A percentile compares a stretch with the other conserved stretches of the same genome.
Conservation (phyloP, 1,140 invertebrate genomes). For the Paralvinella palmiformis region DNA sequence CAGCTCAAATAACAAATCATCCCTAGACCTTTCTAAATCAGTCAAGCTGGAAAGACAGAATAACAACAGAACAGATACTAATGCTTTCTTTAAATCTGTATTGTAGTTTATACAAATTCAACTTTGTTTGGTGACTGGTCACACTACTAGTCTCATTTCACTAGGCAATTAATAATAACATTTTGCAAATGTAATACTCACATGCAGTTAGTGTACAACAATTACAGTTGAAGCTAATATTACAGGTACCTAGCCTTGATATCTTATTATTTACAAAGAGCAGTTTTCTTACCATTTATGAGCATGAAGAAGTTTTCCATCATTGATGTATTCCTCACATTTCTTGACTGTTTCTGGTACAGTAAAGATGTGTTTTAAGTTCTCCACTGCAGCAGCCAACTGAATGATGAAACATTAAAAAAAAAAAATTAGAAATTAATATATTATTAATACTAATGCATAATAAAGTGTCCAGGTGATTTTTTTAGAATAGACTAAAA, state of each 20-base stretch:
- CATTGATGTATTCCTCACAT: slow-evolving; percentile 87
- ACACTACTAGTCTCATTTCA: too few relatives aligned
- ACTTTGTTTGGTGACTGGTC: too few relatives aligned
- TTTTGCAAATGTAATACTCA: too few relatives aligned
- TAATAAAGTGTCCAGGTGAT: too few relatives aligned
- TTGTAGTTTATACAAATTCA: too few relatives aligned
- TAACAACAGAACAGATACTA: background rate
- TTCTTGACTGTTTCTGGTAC: slow-evolving; percentile 93
- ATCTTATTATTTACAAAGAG: background rate
- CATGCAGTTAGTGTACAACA: too few relatives aligned
- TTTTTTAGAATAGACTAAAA: too few relatives aligned
- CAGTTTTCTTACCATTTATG: slow-evolving; percentile 63
- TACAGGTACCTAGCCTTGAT: too few relatives aligned
- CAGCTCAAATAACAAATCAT: slow-evolving; percentile 90
- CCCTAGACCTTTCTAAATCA: slow-evolving; percentile 91
- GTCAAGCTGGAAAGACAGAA: slow-evolving; percentile 65
- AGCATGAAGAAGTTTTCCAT: slow-evolving; percentile 89
- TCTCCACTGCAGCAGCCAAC: slow-evolving; percentile 95
- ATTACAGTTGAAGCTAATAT: too few relatives aligned
- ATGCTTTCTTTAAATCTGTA: too few relatives aligned
- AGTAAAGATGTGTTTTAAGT: slow-evolving; percentile 96
- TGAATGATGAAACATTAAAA: slow-evolving; percentile 50
- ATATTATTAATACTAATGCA: too few relatives aligned
- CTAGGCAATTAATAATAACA: too few relatives aligned
- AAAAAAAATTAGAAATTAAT: slow-evolving; percentile 10